Conservation (phyloP, 1,140 invertebrate genomes). For the Drosophila rufa region DNA sequence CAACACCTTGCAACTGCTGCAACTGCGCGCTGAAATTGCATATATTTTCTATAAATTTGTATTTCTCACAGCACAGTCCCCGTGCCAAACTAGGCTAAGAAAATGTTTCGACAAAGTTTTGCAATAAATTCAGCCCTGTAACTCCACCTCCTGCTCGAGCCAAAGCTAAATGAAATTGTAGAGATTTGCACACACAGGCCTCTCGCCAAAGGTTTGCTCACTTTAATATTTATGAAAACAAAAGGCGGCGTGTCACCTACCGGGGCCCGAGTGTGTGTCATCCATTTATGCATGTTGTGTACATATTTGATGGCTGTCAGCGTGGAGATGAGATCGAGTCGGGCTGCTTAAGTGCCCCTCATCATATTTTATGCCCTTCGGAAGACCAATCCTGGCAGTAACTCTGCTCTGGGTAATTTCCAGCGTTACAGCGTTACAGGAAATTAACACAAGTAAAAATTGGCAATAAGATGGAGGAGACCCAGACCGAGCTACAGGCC, state of each 20-base stretch:
- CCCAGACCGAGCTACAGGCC: constrained; percentile 66
- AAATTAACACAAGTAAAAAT: constrained; percentile 83
- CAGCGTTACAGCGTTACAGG: constrained; percentile 39
- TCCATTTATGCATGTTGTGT: constrained; percentile 76
- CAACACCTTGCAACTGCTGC: constrained; percentile 30
- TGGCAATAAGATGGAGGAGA: constrained; percentile 55
- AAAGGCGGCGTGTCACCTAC: constrained; percentile 52
- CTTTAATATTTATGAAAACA: constrained; percentile 82
- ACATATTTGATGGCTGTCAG: constrained; percentile 81
- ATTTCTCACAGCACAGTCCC: constrained; percentile 39
- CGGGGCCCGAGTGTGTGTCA: constrained; percentile 30
- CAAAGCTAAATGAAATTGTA: constrained; percentile 60
- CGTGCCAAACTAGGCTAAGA: constrained; percentile 49
- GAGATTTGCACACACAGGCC: constrained; percentile 50
- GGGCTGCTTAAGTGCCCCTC: constrained; percentile 74
- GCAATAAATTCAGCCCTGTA: constrained; percentile 33
- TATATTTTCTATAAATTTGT: constrained; percentile 71
- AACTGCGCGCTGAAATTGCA: constrained; percentile 39
- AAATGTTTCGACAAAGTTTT: constrained; percentile 62
- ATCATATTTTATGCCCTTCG: constrained; percentile 75
- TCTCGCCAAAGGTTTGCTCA: constrained; percentile 49
- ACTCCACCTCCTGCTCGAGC: constrained; percentile 25
- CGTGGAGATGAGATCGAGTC: constrained; percentile 47
- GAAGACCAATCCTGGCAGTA: constrained; percentile 59
- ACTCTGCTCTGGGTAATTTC: constrained; percentile 28